Conservation (phyloP, 2,797 vertebrate species). For the Hoplostethus mediterraneus region DNA sequence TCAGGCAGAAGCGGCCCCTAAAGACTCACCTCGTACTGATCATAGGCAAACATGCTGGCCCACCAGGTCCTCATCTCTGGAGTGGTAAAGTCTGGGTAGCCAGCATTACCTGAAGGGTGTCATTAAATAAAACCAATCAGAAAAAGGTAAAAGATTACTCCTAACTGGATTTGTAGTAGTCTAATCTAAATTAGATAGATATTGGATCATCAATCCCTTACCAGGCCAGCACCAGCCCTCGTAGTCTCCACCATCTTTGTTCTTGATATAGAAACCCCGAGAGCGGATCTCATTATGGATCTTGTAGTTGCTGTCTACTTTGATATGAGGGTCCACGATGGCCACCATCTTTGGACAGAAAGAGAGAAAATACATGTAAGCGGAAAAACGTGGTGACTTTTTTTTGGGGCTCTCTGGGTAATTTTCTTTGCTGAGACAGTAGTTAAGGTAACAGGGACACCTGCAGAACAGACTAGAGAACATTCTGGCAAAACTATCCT, state of each 20-base stretch:
- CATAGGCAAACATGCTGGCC: constrained; percentile 91
- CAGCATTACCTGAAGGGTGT: constrained; percentile 84
- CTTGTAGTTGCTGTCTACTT: constrained; percentile 90
- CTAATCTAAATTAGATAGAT: background rate
- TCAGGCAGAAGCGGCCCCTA: background rate
- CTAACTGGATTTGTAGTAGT: background rate
- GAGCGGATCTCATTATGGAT: constrained; percentile 89
- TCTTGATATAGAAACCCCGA: constrained; percentile 88
- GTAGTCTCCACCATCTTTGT: constrained; percentile 92
- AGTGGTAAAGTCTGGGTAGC: constrained; percentile 94
- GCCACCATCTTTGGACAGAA: constrained; percentile 88
- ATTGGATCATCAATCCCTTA: constrained; percentile 58
- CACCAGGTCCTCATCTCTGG: constrained; percentile 91
- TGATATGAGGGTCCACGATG: constrained; percentile 97
- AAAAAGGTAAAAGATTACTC: background rate
- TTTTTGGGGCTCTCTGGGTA: no score
- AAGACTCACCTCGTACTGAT: constrained; percentile 85
- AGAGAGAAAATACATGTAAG: background rate
- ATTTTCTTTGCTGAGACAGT: no score
- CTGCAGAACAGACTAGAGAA: background rate
- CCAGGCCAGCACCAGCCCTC: constrained; percentile 99
- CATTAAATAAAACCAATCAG: background rate
- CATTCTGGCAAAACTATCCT: background rate
- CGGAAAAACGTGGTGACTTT: background rate
- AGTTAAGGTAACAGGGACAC: no score